A percentile compares a stretch with the other conserved stretches of the same genome.
phyloP scores from a whole-genome alignment of 2,797 vertebrate genomes.

The Syndactyla subalaris region DNA sequence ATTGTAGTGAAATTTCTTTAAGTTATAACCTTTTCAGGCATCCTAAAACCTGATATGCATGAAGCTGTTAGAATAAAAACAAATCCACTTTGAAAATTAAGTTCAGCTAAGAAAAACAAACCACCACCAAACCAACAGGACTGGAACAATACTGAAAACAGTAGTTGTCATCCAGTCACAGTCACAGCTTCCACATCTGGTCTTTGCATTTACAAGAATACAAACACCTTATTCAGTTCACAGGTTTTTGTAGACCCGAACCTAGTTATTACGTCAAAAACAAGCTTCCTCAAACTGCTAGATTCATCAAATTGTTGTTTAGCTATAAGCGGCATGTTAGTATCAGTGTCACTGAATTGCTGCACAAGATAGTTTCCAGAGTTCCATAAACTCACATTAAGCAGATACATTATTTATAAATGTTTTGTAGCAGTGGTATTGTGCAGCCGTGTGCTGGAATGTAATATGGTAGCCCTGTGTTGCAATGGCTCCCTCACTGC shows the following conservation, averaged over 20 bases:
- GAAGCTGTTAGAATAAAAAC: neutral
- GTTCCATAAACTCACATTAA: neutral
- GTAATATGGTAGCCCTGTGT: neutral
- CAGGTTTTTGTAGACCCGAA: neutral
- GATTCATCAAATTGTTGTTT: neutral
- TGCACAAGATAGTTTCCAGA: neutral
- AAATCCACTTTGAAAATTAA: neutral
- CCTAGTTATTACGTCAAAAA: rapidly evolving
- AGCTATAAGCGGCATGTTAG: neutral
- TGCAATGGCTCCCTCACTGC: neutral
- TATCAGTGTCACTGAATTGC: neutral
- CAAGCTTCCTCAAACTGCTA: neutral
- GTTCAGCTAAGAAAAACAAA: neutral
- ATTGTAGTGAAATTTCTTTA: neutral
- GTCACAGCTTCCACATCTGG: neutral
- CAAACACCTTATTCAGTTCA: neutral
- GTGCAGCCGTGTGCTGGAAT: neutral
- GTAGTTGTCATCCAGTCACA: neutral
- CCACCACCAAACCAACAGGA: neutral
- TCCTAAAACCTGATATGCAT: neutral
- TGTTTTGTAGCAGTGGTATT: neutral
- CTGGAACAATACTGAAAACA: neutral
- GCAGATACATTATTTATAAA: neutral
- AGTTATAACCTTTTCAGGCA: neutral
- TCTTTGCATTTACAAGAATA: neutral